These are phyloP conservation scores for Oncorhynchus masou DNA, from an alignment of 2,113 vertebrate species.

Conservation along the genomic window DNA sequence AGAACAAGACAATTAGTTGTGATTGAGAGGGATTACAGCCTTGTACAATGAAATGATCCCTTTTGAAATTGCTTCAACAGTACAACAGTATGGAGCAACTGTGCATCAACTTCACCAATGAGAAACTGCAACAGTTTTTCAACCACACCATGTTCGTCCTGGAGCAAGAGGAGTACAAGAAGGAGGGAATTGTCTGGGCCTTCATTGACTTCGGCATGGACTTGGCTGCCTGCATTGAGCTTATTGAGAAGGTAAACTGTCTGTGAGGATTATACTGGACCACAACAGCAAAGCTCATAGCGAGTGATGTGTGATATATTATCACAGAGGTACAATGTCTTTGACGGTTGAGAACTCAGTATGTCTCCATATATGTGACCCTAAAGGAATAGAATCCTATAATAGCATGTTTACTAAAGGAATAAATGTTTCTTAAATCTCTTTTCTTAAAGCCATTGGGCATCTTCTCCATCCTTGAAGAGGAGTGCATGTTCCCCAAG, in stretches of 20 bases:
- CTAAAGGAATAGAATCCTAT: too few species aligned
- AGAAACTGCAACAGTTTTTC: slow-evolving; percentile 83
- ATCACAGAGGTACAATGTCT: not conserved
- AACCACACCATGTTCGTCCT: slow-evolving; percentile 77
- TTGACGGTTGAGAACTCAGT: too few species aligned
- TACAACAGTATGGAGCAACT: slow-evolving; percentile 81
- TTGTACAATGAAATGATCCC: too few species aligned
- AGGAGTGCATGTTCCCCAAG: slow-evolving; percentile 75
- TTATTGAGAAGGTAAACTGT: slow-evolving; percentile 81
- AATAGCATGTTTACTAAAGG: too few species aligned
- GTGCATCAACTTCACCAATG: slow-evolving; percentile 81
- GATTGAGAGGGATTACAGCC: too few species aligned
- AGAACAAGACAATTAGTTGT: not conserved
- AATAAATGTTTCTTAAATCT: not conserved
- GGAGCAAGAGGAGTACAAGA: slow-evolving; percentile 81
- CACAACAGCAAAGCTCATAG: not conserved
- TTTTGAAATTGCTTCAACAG: slow-evolving; percentile 39
- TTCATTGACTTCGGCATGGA: slow-evolving; percentile 93
- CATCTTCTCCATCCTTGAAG: slow-evolving; percentile 74
- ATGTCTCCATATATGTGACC: too few species aligned
- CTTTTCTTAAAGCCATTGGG: slow-evolving; percentile 71
- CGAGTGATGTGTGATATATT: too few species aligned
- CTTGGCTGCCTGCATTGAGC: slow-evolving; percentile 86
- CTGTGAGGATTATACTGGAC: too few species aligned
- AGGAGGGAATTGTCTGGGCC: slow-evolving; percentile 78